Base-by-base conservation (phyloP, 2,113 vertebrate species). In the Rhinopomastus cyanomelas region DNA sequence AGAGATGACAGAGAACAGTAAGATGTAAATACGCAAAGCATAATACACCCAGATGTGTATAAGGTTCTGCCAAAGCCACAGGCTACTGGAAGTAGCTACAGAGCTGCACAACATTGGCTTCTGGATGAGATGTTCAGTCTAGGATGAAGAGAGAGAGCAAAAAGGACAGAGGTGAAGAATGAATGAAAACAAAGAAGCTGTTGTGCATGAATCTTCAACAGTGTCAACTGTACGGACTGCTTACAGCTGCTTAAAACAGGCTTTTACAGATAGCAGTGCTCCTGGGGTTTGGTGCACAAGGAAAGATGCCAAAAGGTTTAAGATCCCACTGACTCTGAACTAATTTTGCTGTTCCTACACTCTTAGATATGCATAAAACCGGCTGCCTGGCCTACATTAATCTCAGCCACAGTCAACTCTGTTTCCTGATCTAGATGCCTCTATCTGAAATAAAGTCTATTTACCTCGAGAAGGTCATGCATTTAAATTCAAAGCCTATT, bases 401-500 rank as follows among this genome's bases (percentile, higher is more conserved):
- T 81, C 61, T 23, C 23, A 79, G 1, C 0, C 37, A 36, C 29
- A 89, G 49, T 74, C 34, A 86, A 80, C 30, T 64, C 76, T 48
- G 20, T 72, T 87, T 85, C 55, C 55, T 57, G 67, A 69, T 61
- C 75, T 42, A 92, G 90, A 81, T 0, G 3, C 3, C 0, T 34
- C 7, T 78, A 61, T 88, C 49, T 68, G 78, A 87, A 84, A 68
- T 72, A 84, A 78, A 69, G 21, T 57, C 36, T 57, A 25, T 57
- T 87, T 91, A n/a, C 14, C 37, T 76, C 76, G 72, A 85, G 64
- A 82, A 81, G 21, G 2, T 65, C 19, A 30, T 73, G 29, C 5
- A 16, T 79, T 85, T 85, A 89, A 87, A 88, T 79, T 88, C 74
- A 91, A 84, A 86, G 8, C 42, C 20, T 75, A 22, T 75, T 79